Percentiles rank a stretch among this genome's conserved stretches.
phyloP scores from a whole-genome alignment of 2,113 vertebrate species.

The Acrocephalus arundinaceus region DNA sequence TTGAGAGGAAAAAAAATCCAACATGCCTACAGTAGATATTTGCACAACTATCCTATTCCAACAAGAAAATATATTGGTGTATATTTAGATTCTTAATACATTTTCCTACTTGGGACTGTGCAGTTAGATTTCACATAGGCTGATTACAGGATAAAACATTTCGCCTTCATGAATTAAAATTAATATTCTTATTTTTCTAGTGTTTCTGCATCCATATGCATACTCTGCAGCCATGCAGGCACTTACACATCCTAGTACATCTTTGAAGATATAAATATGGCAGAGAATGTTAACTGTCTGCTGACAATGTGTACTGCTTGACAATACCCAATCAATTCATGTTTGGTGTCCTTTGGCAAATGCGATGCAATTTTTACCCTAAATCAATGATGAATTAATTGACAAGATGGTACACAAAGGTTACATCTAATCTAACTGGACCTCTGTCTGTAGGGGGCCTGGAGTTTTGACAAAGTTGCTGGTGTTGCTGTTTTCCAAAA shows the following conservation, averaged over 20 bases:
- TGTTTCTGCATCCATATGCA: not conserved
- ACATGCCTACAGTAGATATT: not conserved
- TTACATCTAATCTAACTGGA: not conserved
- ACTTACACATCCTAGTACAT: not conserved
- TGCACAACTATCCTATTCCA: not conserved
- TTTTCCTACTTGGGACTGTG: not conserved
- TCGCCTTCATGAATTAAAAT: not conserved
- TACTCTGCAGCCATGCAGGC: not conserved
- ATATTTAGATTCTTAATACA: not conserved
- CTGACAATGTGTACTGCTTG: not conserved
- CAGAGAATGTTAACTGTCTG: not conserved
- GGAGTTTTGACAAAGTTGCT: not conserved
- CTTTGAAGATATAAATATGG: not conserved
- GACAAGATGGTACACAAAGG: not conserved
- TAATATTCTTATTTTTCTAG: not conserved
- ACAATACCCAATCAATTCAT: not conserved
- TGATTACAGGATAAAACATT: not conserved
- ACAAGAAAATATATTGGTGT: not conserved
- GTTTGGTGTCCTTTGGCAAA: not conserved
- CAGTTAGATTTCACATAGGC: not conserved
- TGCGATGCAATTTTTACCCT: not conserved
- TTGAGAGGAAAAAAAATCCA: not conserved
- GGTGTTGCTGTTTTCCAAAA: not conserved
- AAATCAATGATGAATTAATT: conserved; percentile 33
- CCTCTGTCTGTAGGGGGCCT: not conserved